These are phyloP conservation scores for Volucella zonaria DNA, from an alignment of 2,888 invertebrate species.

Conservation along the genomic window DNA sequence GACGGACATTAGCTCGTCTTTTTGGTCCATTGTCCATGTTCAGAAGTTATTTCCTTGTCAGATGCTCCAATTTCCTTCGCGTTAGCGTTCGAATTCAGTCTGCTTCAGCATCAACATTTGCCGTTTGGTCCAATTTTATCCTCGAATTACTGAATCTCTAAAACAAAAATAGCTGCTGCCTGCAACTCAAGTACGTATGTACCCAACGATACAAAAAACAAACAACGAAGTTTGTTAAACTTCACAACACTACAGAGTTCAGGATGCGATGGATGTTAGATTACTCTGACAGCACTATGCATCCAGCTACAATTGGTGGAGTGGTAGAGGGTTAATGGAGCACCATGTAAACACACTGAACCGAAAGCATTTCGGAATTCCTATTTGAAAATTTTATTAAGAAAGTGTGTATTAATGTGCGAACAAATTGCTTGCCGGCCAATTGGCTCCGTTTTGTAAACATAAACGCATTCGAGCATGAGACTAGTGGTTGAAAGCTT, in stretches of 20 bases:
- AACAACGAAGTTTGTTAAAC: constrained; percentile 6
- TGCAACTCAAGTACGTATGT: neutral
- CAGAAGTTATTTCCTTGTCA: constrained; percentile 38
- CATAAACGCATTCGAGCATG: constrained; percentile 46
- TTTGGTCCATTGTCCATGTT: constrained; percentile 10
- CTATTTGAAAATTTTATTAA: constrained; percentile 45
- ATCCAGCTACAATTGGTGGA: neutral
- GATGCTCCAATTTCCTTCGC: constrained; percentile 20
- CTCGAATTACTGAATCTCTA: neutral
- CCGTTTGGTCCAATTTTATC: constrained; percentile 15
- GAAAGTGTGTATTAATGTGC: constrained; percentile 57
- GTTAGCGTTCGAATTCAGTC: neutral
- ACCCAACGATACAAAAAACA: neutral
- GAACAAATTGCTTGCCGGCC: constrained; percentile 60
- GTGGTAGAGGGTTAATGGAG: constrained; percentile 26
- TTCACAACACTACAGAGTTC: constrained; percentile 20
- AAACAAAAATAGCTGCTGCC: constrained; percentile 10
- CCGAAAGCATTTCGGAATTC: constrained; percentile 39
- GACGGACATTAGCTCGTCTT: constrained; percentile 21
- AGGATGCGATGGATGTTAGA: constrained; percentile 28
- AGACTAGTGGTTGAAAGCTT: neutral
- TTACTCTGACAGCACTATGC: constrained; percentile 4
- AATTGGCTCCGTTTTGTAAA: constrained; percentile 65
- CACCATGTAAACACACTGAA: constrained; percentile 50
- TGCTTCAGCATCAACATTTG: neutral